Base-by-base conservation (phyloP, 2,888 invertebrate genomes). In the Calameuta filiformis region DNA sequence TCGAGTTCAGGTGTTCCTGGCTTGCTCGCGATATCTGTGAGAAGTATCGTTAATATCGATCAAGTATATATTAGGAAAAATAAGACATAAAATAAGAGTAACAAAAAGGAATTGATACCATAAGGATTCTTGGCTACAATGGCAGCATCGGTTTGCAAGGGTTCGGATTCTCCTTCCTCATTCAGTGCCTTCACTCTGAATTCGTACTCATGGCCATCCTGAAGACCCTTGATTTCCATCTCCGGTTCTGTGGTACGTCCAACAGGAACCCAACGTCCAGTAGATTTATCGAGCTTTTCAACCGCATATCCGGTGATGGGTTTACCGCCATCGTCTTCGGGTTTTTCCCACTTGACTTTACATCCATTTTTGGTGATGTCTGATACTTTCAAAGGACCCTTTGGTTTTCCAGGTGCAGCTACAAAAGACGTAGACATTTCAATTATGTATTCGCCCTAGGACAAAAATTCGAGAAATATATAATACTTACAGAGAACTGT, bases 101-200 rank as follows among this genome's bases (percentile, higher is more conserved):
- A 75, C 34, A 71, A 6, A 6, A 23, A 56, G 15, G 4, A 9
- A 4, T 33, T 15, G 2, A 12, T 87, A 96, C 96, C 97, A 90
- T 95, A 99, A 84, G 99, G 99, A 94, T 99, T 99, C 93, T 99
- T 99, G 35, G 99, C 99, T 31, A 96, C 90, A 80, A 96, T 97
- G 3, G 96, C 94, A 86, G 95, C 94, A 77, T 98, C 97, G n/a
- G 98, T 97, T 91, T 97, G 97, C 82, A 99, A 92, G 11, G 99
- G 99, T 87, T 99, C 98, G 1, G 97, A 97, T 91, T 98, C 98
- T 31, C 98, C 98, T 91, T 98, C 98, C 83, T 98, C 98, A 88
- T 98, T 98, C 81, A 98, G 94, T 12, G 98, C 98, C 90, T 95
- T 96, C 23, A 98, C 97, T 83, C 98, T 94, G 93, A 98, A 98